These are phyloP conservation scores for Schizothorax lantsangensis DNA, from an alignment of 2,797 vertebrate genomes.

Conservation along the genomic window DNA sequence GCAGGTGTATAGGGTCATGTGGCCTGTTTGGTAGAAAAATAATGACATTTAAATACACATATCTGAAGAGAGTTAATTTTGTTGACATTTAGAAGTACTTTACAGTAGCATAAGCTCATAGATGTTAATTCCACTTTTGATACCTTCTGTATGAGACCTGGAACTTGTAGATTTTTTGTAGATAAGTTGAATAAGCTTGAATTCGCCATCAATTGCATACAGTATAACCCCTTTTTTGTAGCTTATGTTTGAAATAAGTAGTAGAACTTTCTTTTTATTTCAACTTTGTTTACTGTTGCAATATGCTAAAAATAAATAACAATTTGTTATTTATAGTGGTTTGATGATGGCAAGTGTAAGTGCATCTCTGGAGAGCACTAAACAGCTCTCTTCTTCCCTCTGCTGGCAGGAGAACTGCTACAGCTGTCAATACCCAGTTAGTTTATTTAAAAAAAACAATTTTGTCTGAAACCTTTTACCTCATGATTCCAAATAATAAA, in stretches of 20 bases:
- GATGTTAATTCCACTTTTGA: not conserved
- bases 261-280: not conserved
- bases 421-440: not conserved
- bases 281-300: not conserved
- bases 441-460: not conserved
- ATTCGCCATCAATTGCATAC: not conserved
- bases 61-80: too few relatives aligned
- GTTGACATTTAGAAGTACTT: not conserved
- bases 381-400: slow-evolving; percentile 53
- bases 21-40: not conserved
- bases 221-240: not conserved
- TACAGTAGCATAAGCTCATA: not conserved
- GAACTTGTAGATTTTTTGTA: not conserved
- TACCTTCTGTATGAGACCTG: not conserved
- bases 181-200: not conserved
- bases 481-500: not conserved
- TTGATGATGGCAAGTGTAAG: not conserved
- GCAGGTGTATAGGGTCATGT: not conserved
- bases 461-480: not conserved
- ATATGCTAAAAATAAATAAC: not conserved
- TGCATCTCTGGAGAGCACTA: not conserved
- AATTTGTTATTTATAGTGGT: not conserved
- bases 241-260: not conserved
- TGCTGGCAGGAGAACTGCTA: slow-evolving; percentile 43
- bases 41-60: not conserved